Evolutionary conservation across 2,797 vertebrate genomes (phyloP).

Genomic region (Myiotriccus ornatus): DNA sequence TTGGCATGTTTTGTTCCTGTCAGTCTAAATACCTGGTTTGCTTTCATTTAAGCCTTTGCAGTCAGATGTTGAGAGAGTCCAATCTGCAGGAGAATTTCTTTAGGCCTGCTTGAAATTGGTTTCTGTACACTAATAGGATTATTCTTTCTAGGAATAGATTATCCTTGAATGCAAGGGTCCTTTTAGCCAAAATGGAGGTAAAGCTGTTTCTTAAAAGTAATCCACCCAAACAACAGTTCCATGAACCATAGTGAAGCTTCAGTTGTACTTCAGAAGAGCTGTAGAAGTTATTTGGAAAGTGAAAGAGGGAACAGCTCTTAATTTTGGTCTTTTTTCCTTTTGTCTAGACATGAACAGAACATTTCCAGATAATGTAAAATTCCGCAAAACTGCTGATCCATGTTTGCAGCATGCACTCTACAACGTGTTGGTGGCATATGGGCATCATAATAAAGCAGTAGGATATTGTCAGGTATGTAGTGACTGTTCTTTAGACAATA

Average conservation of each 20-base stretch:
- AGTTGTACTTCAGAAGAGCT: neutral
- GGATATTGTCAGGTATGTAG: constrained; percentile 93
- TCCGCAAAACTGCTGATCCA: constrained; percentile 81
- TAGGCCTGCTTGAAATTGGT: neutral
- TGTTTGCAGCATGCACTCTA: constrained; percentile 85
- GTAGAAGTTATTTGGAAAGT: neutral
- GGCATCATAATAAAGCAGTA: constrained; percentile 86
- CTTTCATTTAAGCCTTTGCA: neutral
- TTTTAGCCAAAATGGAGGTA: neutral
- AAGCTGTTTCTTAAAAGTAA: neutral
- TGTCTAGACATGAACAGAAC: constrained; percentile 90
- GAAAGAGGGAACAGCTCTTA: neutral
- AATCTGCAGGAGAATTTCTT: neutral
- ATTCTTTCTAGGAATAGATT: constrained; percentile 17
- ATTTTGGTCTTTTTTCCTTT: neutral
- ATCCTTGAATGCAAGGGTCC: neutral
- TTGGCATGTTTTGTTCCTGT: neutral
- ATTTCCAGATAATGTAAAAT: constrained; percentile 93
- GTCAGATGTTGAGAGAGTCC: neutral
- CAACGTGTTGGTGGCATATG: constrained; percentile 91
- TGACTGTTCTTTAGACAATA: neutral
- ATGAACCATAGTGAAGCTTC: neutral
- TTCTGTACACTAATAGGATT: neutral
- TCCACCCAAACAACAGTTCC: neutral
- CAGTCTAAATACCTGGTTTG: neutral